Conservation (phyloP, 2,888 invertebrate species). For the Aphidoletes aphidimyza region DNA sequence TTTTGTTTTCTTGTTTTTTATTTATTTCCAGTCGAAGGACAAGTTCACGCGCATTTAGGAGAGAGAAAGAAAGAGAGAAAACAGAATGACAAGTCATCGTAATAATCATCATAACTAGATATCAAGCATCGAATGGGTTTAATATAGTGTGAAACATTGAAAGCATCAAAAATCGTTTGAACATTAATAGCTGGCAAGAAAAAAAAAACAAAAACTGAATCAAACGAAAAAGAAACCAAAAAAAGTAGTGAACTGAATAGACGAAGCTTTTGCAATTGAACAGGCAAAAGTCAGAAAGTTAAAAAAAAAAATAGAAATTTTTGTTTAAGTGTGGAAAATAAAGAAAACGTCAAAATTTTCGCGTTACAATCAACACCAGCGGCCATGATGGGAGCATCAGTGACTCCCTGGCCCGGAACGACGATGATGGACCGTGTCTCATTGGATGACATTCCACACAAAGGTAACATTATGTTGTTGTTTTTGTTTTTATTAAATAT, state of each 20-base stretch:
- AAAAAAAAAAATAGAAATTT: background rate
- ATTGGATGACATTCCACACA: slow-evolving; percentile 86
- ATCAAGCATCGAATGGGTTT: background rate
- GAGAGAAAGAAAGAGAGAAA: background rate
- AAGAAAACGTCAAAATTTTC: slow-evolving; percentile 62
- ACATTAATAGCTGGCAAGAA: background rate
- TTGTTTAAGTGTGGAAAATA: background rate
- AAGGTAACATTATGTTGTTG: slow-evolving; percentile 73
- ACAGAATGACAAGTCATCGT: background rate
- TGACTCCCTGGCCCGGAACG: slow-evolving; percentile 84
- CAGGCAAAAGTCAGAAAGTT: background rate
- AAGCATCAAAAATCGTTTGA: background rate
- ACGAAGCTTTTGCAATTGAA: background rate
- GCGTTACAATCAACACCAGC: slow-evolving; percentile 85
- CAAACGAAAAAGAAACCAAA: too few species aligned
- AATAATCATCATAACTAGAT: background rate
- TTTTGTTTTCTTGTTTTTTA: background rate
- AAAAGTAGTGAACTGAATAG: too few species aligned
- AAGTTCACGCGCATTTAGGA: background rate
- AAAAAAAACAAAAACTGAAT: background rate
- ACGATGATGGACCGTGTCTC: slow-evolving; percentile 77
- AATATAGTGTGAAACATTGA: background rate
- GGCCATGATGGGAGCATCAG: slow-evolving; percentile 76
- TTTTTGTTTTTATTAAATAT: background rate
- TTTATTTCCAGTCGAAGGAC: background rate